Evolutionary conservation across 2,113 vertebrate species (phyloP).

Genomic region (Nycticebus coucang): DNA sequence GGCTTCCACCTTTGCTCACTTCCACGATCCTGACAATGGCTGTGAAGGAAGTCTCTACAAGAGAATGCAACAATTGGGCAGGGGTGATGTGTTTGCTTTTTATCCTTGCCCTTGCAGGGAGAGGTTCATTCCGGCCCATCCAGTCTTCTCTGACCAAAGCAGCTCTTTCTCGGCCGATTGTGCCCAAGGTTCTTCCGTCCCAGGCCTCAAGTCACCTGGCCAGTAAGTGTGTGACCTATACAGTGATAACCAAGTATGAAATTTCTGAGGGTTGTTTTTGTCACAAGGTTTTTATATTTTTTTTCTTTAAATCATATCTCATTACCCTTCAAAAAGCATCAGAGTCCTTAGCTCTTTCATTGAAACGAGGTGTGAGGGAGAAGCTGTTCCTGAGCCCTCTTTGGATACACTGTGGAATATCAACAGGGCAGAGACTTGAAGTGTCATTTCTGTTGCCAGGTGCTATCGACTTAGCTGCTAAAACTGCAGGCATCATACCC

Average conservation of each 20-base stretch:
- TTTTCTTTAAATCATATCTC: not conserved
- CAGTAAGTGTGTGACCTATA: conserved; percentile 86
- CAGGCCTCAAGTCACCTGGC: conserved; percentile 89
- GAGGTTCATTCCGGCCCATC: conserved; percentile 97
- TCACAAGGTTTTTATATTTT: not conserved
- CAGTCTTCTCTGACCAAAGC: conserved; percentile 92
- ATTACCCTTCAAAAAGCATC: not conserved
- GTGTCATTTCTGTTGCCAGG: conserved; percentile 82
- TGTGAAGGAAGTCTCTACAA: not conserved
- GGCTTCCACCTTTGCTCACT: not conserved
- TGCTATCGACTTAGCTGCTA: conserved; percentile 96
- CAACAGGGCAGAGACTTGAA: not conserved
- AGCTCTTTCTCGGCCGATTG: conserved; percentile 88
- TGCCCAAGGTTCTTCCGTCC: conserved; percentile 89
- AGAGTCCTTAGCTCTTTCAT: not conserved
- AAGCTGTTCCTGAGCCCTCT: not conserved
- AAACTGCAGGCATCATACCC: conserved; percentile 97
- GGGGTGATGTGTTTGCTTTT: not conserved
- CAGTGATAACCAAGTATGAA: not conserved
- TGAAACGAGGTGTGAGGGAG: not conserved
- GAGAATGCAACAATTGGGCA: rapidly evolving
- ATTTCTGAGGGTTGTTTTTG: not conserved
- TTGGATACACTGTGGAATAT: not conserved
- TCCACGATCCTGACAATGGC: not conserved
- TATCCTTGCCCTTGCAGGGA: conserved; percentile 81